These are phyloP conservation scores for Drosophila atroscutellata DNA, from an alignment of 2,888 invertebrate genomes.

Conservation along the genomic window DNA sequence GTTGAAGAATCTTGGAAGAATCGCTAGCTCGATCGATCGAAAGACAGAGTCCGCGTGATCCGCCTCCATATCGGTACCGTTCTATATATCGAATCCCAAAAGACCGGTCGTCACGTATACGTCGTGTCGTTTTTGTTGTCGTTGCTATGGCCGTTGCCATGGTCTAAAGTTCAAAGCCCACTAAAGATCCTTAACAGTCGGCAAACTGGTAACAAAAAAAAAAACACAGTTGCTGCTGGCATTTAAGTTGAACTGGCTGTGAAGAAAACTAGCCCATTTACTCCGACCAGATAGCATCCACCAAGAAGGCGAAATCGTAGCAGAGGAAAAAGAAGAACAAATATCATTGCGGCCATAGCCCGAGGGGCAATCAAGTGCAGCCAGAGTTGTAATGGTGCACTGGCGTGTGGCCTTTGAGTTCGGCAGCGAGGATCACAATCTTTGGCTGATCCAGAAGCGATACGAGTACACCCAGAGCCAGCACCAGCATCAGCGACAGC, in stretches of 20 bases:
- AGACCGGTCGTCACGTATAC: conserved; percentile 52
- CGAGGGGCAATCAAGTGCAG: conserved; percentile 12
- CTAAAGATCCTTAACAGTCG: conserved; percentile 34
- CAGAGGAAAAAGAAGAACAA: neutral
- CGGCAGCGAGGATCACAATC: conserved; percentile 56
- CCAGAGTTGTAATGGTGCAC: conserved; percentile 62
- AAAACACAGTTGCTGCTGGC: conserved; percentile 1
- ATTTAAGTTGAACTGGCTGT: conserved; percentile 22
- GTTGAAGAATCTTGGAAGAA: conserved; percentile 9
- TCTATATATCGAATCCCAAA: conserved; percentile 20
- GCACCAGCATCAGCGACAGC: conserved; percentile 42
- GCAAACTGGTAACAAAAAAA: conserved; percentile 17
- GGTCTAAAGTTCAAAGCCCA: conserved; percentile 39
- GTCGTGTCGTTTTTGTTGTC: conserved; percentile 15
- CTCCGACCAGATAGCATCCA: neutral
- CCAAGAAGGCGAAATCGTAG: neutral
- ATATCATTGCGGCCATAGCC: conserved; percentile 3
- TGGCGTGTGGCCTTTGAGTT: conserved; percentile 45
- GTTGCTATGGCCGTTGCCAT: conserved; percentile 11
- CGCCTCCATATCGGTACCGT: conserved; percentile 18
- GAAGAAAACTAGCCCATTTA: conserved; percentile 18
- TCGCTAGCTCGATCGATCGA: neutral
- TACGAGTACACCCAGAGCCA: conserved; percentile 72
- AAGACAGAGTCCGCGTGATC: conserved; percentile 4
- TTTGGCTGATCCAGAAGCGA: conserved; percentile 51